These are phyloP conservation scores for Rostratula benghalensis DNA, from an alignment of 2,113 vertebrate species.

Conservation along the genomic window DNA sequence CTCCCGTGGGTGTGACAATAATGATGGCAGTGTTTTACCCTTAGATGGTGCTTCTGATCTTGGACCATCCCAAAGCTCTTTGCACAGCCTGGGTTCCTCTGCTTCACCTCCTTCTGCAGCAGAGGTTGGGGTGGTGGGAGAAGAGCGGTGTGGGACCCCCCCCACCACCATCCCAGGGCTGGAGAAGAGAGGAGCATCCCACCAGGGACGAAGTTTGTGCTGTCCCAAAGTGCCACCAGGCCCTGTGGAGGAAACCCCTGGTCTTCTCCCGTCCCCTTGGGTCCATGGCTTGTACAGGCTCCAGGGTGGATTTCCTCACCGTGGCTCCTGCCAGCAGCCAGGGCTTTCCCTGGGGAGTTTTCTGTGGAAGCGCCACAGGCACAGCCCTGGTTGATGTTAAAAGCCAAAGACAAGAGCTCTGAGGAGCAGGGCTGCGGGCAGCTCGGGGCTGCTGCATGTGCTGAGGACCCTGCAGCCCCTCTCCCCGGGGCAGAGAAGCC, in stretches of 20 bases:
- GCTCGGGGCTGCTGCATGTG: rapidly evolving
- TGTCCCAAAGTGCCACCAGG: neutral
- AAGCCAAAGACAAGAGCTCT: neutral
- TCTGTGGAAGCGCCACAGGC: neutral
- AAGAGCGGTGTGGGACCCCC: no score
- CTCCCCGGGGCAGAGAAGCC: neutral
- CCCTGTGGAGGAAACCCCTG: neutral
- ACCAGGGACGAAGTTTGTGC: neutral
- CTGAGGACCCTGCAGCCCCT: neutral
- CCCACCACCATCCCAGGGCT: neutral
- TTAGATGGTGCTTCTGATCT: neutral
- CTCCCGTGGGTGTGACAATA: neutral
- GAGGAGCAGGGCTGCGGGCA: neutral
- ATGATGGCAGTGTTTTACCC: neutral
- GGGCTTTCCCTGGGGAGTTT: neutral
- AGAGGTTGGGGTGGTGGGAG: neutral
- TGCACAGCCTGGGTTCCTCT: neutral
- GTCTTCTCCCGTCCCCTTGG: neutral
- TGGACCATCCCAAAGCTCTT: neutral
- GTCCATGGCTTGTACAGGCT: neutral
- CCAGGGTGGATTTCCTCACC: neutral
- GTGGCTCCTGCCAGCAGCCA: neutral
- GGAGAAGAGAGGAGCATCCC: neutral
- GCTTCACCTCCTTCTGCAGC: neutral
- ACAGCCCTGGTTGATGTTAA: neutral